These are phyloP conservation scores for Sebastolobus altivelis DNA, from an alignment of 2,797 vertebrate genomes.

Conservation along the genomic window DNA sequence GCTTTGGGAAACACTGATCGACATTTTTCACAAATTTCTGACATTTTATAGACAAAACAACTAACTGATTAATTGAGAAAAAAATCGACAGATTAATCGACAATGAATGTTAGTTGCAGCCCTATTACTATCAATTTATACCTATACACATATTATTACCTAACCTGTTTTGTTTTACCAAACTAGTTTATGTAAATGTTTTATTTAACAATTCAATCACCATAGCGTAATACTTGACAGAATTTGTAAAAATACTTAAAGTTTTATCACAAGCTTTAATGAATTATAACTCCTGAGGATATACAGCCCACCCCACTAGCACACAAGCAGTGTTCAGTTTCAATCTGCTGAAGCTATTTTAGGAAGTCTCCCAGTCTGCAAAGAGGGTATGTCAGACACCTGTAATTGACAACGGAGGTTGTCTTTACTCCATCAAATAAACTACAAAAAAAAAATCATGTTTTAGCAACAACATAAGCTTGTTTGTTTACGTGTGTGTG, in stretches of 20 bases:
- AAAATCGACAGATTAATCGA: too few relatives aligned
- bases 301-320: slow-evolving; percentile 43
- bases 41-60: too few relatives aligned
- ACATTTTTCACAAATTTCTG: too few relatives aligned
- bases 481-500: background rate
- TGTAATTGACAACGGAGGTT: slow-evolving; percentile 71
- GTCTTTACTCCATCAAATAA: slow-evolving; percentile 11
- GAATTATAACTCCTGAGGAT: slow-evolving; percentile 30
- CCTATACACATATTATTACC: background rate
- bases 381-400: slow-evolving; percentile 72
- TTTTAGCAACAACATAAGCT: background rate
- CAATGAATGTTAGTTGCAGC: too few relatives aligned
- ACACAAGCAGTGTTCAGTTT: slow-evolving; percentile 76
- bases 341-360: slow-evolving; percentile 83
- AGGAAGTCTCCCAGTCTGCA: slow-evolving; percentile 71
- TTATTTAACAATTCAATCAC: background rate
- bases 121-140: background rate
- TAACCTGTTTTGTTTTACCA: background rate
- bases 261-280: too few relatives aligned
- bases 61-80: too few relatives aligned
- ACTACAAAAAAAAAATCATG: background rate
- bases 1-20: too few relatives aligned
- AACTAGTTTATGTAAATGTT: background rate
- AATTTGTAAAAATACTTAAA: background rate
- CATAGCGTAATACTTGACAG: background rate